phyloP scores from a whole-genome alignment of 2,888 invertebrate species.

The Drosophila kanekoi region DNA sequence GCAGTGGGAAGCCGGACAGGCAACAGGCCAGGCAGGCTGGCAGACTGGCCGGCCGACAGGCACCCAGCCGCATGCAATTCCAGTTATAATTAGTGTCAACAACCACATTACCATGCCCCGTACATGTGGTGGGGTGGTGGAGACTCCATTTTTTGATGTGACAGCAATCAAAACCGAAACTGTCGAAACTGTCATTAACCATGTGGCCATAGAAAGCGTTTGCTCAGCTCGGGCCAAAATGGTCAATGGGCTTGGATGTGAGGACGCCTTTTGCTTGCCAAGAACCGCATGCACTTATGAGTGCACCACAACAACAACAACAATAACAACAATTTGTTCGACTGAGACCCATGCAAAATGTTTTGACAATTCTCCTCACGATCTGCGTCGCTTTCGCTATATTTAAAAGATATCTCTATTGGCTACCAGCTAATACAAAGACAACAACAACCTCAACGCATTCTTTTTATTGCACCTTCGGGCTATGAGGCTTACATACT shows the following conservation, averaged over 20 bases:
- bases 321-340: slow-evolving; percentile 18
- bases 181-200: slow-evolving; percentile 74
- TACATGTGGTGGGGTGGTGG: not conserved
- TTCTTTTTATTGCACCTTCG: slow-evolving; percentile 64
- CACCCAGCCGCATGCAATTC: slow-evolving; percentile 62
- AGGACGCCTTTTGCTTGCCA: slow-evolving; percentile 49
- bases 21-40: slow-evolving; percentile 9
- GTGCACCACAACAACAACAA: slow-evolving; percentile 15
- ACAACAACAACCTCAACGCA: slow-evolving; percentile 43
- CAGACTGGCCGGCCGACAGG: slow-evolving; percentile 23
- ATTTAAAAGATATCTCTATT: slow-evolving; percentile 29
- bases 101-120: slow-evolving; percentile 73
- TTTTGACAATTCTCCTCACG: slow-evolving; percentile 65
- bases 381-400: slow-evolving; percentile 67
- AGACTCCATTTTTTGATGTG: slow-evolving; percentile 36
- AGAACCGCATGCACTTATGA: slow-evolving; percentile 47
- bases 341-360: slow-evolving; percentile 12
- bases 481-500: slow-evolving; percentile 40
- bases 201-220: slow-evolving; percentile 49
- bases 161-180: slow-evolving; percentile 72
- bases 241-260: slow-evolving; percentile 30
- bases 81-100: slow-evolving; percentile 81
- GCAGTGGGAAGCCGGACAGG: slow-evolving; percentile 6
- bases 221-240: slow-evolving; percentile 35
- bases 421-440: not conserved